These are phyloP conservation scores for Drosophila bifasciata DNA, from an alignment of 1,140 invertebrate species.

Conservation along the genomic window DNA sequence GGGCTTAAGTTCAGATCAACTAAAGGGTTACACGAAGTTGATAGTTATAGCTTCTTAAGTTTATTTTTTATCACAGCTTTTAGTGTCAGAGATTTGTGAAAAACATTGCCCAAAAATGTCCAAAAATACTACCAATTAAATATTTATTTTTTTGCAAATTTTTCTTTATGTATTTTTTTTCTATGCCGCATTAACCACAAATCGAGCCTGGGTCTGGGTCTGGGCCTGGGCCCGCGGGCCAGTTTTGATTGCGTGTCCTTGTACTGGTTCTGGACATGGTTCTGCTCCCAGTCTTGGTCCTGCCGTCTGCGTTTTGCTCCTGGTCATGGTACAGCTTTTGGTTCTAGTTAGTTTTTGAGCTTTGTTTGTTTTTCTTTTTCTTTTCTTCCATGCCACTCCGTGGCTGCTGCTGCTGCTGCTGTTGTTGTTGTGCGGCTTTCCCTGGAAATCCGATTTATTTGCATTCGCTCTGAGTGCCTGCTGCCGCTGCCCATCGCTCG, in stretches of 20 bases:
- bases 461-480: constrained; percentile 43
- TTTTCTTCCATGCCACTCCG: constrained; percentile 2
- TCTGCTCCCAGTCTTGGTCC: constrained; percentile 16
- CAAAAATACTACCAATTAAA: neutral
- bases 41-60: no score
- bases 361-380: constrained; percentile 48
- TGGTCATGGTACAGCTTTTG: constrained; percentile 16
- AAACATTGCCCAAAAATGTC: neutral
- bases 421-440: constrained; percentile 12
- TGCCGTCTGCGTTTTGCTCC: constrained; percentile 8
- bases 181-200: constrained; percentile 45
- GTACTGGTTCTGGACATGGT: constrained; percentile 5
- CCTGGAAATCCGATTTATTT: constrained; percentile 58
- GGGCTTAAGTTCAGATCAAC: no score
- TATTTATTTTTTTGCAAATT: constrained; percentile 5
- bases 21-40: no score
- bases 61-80: no score
- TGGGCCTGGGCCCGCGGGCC: constrained; percentile 30
- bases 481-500: neutral
- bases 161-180: constrained; percentile 14
- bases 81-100: no score
- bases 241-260: constrained; percentile 37
- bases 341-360: constrained; percentile 44
- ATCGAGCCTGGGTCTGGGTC: no score
- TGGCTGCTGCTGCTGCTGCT: constrained; percentile 3